Conservation (phyloP, 2,113 vertebrate species). For the Pseudorasbora parva region DNA sequence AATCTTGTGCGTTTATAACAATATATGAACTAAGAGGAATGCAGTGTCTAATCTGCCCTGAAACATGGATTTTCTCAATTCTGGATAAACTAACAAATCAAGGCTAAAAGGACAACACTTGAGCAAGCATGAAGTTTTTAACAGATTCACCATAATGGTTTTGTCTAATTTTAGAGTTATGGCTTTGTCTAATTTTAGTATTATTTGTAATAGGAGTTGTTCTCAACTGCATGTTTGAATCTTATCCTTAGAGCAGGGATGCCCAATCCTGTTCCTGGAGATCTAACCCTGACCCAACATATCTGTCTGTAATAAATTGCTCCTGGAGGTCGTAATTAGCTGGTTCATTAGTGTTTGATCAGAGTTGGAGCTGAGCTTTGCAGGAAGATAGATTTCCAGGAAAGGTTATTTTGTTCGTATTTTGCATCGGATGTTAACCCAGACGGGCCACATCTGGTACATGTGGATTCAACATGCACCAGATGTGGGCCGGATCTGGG, state of each 20-base stretch:
- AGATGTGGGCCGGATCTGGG: too few species aligned
- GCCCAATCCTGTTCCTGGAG: too few species aligned
- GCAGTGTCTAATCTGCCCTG: conserved; percentile 47
- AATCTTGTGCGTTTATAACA: conserved; percentile 8
- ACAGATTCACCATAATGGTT: conserved; percentile 11
- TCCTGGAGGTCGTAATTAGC: too few species aligned
- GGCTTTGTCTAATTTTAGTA: background rate
- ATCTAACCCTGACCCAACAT: too few species aligned
- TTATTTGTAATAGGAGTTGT: conserved; percentile 13
- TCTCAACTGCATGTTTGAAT: background rate
- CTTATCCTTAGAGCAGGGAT: background rate
- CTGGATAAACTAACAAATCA: conserved; percentile 53
- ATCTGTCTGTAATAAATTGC: too few species aligned
- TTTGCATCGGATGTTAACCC: conserved; percentile 1
- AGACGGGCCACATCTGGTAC: too few species aligned
- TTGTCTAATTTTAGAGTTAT: background rate
- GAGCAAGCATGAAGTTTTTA: background rate
- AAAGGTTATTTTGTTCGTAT: background rate
- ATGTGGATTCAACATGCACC: too few species aligned
- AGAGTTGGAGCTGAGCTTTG: too few species aligned
- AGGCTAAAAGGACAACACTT: conserved; percentile 13
- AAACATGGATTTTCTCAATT: conserved; percentile 19
- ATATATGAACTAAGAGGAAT: conserved; percentile 46
- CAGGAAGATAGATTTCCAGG: too few species aligned
- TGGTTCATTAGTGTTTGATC: too few species aligned